phyloP scores from a whole-genome alignment of 2,113 vertebrate species.

The Melanocharis versteri region DNA sequence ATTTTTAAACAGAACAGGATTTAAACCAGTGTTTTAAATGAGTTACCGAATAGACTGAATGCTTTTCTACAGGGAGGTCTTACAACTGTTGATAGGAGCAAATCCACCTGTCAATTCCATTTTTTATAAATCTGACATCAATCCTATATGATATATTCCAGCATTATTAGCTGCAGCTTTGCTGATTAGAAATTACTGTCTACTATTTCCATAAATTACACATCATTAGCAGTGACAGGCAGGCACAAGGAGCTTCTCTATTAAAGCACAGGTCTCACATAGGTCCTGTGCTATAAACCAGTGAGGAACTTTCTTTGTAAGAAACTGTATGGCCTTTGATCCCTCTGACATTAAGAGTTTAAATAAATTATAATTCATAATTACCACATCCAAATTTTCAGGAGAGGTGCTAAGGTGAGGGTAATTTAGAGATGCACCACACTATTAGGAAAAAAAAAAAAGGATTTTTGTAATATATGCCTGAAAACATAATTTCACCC shows the following conservation, averaged over 20 bases:
- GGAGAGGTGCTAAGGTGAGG: slow-evolving; percentile 1
- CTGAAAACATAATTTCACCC: neutral
- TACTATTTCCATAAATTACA: slow-evolving; percentile 37
- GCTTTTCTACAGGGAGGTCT: neutral
- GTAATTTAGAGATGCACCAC: neutral
- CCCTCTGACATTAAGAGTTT: slow-evolving; percentile 8
- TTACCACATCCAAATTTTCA: neutral
- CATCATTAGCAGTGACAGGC: slow-evolving; percentile 41
- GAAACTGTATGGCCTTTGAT: neutral
- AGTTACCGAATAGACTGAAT: neutral
- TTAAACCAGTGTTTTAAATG: neutral
- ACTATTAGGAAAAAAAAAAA: neutral
- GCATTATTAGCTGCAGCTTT: slow-evolving; percentile 12
- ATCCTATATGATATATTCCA: neutral
- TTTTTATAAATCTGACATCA: slow-evolving; percentile 12
- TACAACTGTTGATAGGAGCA: neutral
- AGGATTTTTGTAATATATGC: neutral
- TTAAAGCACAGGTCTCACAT: neutral
- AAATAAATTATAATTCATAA: slow-evolving; percentile 32
- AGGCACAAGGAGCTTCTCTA: neutral
- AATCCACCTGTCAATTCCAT: slow-evolving; percentile 16
- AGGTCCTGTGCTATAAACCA: neutral
- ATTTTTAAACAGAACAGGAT: neutral
- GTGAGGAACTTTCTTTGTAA: neutral
- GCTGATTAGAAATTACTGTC: slow-evolving; percentile 36